Base-by-base conservation (phyloP, 1,140 invertebrate genomes). In the Dryas iulia region DNA sequence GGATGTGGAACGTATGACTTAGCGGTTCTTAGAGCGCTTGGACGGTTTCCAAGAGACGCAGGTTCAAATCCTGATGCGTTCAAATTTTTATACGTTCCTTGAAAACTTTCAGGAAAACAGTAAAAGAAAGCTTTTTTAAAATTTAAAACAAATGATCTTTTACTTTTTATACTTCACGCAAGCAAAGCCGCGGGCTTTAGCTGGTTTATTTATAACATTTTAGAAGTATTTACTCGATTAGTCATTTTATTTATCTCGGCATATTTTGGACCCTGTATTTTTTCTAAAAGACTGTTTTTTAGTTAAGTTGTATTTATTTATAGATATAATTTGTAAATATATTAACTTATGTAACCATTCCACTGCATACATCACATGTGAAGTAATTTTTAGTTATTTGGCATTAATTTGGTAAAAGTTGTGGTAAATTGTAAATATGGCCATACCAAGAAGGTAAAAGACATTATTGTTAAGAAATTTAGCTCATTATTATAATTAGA, bases 251-350 rank as follows among this genome's bases (percentile, higher is more conserved):
- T 47, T 39, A 39, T 3, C 10, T 47, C 8, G 39, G 14, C 8
- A n/a, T 47, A 47, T 47, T 47, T 66, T 59, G 11, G 26, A 47
- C 8, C n/a, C 3, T 69, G 31, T 70, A 70, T 72, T 72, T 72
- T 66, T 63, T 72, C 30, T 63, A 60, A 75, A 72, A 72, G 73
- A 76, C 73, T 75, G 70, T 56, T 67, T 60, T 53, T 39, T 53
- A 61, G 8, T 47, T 33, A 56, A 64, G 57, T 35, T 24, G 33
- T 60, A 24, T 67, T 31, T 66, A 69, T 68, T 53, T 65, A 63
- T 62, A 65, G 18, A 25, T 53, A 21, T 52, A 53, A 33, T 33
- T 62, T 30, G 47, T 58, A 10, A 47, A 47, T 47, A 47, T 21
- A 10, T 47, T 47, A 18, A 47, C 7, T 18, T 39, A 18, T 47